Conservation (phyloP, 2,888 invertebrate genomes). For the Latheticus oryzae region DNA sequence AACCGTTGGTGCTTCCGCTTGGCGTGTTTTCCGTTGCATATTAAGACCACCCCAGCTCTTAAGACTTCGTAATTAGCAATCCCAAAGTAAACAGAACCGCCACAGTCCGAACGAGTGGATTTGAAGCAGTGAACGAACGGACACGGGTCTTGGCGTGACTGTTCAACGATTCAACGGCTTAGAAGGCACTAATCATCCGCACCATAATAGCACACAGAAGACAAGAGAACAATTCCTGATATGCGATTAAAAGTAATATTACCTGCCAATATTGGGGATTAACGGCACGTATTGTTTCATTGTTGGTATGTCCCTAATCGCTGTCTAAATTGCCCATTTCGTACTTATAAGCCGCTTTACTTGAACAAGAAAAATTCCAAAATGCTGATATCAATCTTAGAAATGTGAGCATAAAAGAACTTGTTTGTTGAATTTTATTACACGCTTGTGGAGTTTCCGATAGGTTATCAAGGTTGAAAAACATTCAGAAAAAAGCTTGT, state of each 20-base stretch:
- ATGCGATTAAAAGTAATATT: conserved; percentile 65
- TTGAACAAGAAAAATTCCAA: conserved; percentile 7
- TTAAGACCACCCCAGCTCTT: conserved; percentile 57
- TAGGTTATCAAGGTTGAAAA: conserved; percentile 23
- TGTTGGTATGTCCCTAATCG: conserved; percentile 39
- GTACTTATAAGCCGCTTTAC: conserved; percentile 1
- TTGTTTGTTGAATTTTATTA: conserved; percentile 20
- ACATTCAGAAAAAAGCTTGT: conserved; percentile 5
- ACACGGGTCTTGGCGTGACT: conserved; percentile 47
- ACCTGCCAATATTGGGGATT: conserved; percentile 66
- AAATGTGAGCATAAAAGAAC: conserved; percentile 4
- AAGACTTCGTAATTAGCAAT: conserved; percentile 61
- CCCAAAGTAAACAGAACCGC: conserved; percentile 57
- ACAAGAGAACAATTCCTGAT: conserved; percentile 59
- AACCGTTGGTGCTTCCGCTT: conserved; percentile 55
- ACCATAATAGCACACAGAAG: conserved; percentile 10
- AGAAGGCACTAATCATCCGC: conserved; percentile 48
- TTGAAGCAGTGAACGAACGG: conserved; percentile 39
- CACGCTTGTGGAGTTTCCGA: conserved; percentile 9
- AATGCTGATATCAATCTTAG: conserved; percentile 8
- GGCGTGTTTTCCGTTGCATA: conserved; percentile 56
- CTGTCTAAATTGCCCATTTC: conserved; percentile 31
- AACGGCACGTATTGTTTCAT: conserved; percentile 63
- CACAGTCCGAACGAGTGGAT: conserved; percentile 50
- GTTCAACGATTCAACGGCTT: conserved; percentile 46